Base-by-base conservation (phyloP, 2,797 vertebrate genomes). In the Acanthopagrus latus region DNA sequence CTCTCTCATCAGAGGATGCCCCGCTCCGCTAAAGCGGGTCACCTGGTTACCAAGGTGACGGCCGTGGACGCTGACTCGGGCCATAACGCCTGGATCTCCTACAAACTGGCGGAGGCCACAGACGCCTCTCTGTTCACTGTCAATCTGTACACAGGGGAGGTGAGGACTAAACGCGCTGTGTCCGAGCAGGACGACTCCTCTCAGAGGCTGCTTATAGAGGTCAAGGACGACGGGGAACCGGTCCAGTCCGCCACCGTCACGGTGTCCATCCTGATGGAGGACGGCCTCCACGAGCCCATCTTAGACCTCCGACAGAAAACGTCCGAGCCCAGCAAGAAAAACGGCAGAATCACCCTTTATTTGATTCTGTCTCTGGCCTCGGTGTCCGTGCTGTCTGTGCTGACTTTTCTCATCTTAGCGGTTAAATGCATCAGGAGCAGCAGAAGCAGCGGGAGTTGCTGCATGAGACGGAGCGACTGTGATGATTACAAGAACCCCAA, bases 121-220 rank as follows among this genome's bases (percentile, higher is more conserved):
- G 95, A 96, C 80, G 59, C 85, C 43, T 89, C 92, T 83, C 90
- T 95, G 73, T 96, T 95, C 88, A 93, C 80, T 27, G 91, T 96
- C 85, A 95, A 92, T 52, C 93, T 74, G 71, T 94, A 92, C 86
- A 95, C 95, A 16, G 95, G 95, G 57, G 95, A 96, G 90, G 92
- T 96, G 80, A 95, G 95, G 89, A 93, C 95, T 76, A 91, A 88
- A 25, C 76, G 91, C 1, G 55, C 88, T 4, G 88, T 94, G 78
- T 89, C 82, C 23, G 92, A 96, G 67, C 78, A 90, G 74, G 94
- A 97, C 67, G 86, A 92, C 17, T 81, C 89, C 51, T 90, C 91
- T 82, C 95, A 96, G 77, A 91, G 87, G 0, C 60, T 96, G 55
- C 60, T 94, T 2, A 89, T 94, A 43, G 69, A 93, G 38, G 94